phyloP scores from a whole-genome alignment of 1,140 invertebrate species.

The Danaus melanippus region DNA sequence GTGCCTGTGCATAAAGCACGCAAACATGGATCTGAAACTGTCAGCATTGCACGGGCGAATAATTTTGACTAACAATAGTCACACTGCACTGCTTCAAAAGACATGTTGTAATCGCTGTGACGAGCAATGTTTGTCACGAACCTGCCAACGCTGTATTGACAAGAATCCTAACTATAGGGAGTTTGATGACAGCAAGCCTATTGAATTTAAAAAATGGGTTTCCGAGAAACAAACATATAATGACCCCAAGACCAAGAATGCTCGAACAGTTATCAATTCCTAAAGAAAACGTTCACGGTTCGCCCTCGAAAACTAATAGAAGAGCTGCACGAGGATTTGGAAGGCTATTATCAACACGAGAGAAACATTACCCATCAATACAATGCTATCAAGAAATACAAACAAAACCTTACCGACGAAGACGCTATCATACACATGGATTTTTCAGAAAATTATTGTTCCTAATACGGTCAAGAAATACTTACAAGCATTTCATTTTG shows the following conservation, averaged over 20 bases:
- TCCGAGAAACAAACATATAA: conserved; percentile 7
- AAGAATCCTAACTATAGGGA: conserved; percentile 20
- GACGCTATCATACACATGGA: conserved; percentile 28
- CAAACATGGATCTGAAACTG: conserved; percentile 3
- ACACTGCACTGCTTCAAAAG: too few species aligned
- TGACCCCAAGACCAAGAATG: conserved; percentile 3
- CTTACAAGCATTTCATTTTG: conserved; percentile 30
- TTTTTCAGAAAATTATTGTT: conserved; percentile 39
- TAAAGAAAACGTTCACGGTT: conserved; percentile 7
- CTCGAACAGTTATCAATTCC: conserved; percentile 10
- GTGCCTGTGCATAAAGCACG: conserved; percentile 7
- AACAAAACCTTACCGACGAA: too few species aligned
- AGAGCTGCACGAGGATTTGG: conserved; percentile 3
- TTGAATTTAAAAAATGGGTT: conserved; percentile 23
- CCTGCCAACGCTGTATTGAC: conserved; percentile 16
- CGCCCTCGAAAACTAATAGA: conserved; percentile 1
- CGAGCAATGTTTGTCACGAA: background rate
- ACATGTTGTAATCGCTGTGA: too few species aligned
- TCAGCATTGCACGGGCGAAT: background rate
- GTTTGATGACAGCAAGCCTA: conserved; percentile 19
- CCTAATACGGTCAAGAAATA: conserved; percentile 37
- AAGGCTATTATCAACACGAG: conserved; percentile 4
- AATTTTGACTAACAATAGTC: too few species aligned
- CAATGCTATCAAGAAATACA: too few species aligned
- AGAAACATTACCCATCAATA: conserved; percentile 25